A percentile compares a stretch with the other conserved stretches of the same genome.
Conservation (phyloP, 2,888 invertebrate genomes). For the Agapostemon virescens region DNA sequence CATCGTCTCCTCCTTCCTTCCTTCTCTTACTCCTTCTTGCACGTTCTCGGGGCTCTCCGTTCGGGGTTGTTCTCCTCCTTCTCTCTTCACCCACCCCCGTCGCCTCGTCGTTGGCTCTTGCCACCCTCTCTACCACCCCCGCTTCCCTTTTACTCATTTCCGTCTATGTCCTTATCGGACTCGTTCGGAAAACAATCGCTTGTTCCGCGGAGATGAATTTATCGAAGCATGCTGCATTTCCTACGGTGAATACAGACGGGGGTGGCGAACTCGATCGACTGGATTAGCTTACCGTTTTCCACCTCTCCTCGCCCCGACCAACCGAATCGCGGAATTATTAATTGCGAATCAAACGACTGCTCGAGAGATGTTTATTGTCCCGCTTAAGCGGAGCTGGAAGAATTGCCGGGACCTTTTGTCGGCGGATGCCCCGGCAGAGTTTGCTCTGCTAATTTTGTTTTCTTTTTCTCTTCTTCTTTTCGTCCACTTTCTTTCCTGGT, state of each 20-base stretch:
- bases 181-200: constrained; percentile 75
- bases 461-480: not conserved
- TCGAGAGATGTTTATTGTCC: constrained; percentile 12
- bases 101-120: not conserved
- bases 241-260: constrained; percentile 35
- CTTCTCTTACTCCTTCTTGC: constrained; percentile 65
- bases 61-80: constrained; percentile 43
- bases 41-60: constrained; percentile 60
- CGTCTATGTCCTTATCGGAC: constrained; percentile 74
- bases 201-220: constrained; percentile 73
- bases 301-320: not conserved
- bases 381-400: not conserved
- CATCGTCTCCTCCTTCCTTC: constrained; percentile 65
- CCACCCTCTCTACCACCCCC: constrained; percentile 16
- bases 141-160: constrained; percentile 71
- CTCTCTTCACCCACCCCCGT: not conserved
- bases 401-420: not conserved
- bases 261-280: constrained; percentile 2
- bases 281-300: constrained; percentile 19
- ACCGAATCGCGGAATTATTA: not conserved
- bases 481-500: not conserved
- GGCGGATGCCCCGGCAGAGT: not conserved
- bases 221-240: constrained; percentile 68
- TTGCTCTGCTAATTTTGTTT: not conserved
- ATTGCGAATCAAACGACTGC: not conserved